Percentiles rank a stretch among this genome's conserved stretches.
Evolutionary conservation across 1,140 invertebrate species (phyloP).

Genomic region (Dendroctonus valens): DNA sequence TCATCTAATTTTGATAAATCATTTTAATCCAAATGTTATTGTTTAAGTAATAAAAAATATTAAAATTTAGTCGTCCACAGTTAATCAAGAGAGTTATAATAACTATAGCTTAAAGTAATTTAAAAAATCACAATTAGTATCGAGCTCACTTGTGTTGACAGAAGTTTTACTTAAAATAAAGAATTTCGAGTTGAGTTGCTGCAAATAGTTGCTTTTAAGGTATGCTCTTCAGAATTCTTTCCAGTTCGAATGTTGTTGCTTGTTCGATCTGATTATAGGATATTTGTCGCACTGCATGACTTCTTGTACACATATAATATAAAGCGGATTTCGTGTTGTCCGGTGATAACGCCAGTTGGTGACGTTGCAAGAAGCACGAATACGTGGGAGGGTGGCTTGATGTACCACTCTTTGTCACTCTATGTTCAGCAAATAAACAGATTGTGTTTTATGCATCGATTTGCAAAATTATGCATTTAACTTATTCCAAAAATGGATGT

Average conservation of each 20-base stretch:
- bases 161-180: too few relatives aligned
- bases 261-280: constrained; percentile 27
- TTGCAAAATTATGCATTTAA: too few relatives aligned
- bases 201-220: background rate
- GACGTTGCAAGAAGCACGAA: constrained; percentile 20
- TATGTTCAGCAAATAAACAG: constrained; percentile 3
- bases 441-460: background rate
- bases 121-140: too few relatives aligned
- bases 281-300: constrained; percentile 32
- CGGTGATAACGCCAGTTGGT: constrained; percentile 27
- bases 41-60: too few relatives aligned
- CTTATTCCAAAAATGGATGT: too few relatives aligned
- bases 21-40: too few relatives aligned
- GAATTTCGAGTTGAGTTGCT: too few relatives aligned
- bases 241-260: constrained; percentile 4
- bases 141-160: too few relatives aligned
- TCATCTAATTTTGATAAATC: too few relatives aligned
- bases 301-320: constrained; percentile 31
- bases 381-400: constrained; percentile 21
- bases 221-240: background rate
- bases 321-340: constrained; percentile 26
- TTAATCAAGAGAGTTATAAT: too few relatives aligned
- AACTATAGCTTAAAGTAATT: too few relatives aligned
- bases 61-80: too few relatives aligned
- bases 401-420: constrained; percentile 16